Evolutionary conservation across 2,113 vertebrate genomes (phyloP).

Genomic region (Chloebia gouldiae): DNA sequence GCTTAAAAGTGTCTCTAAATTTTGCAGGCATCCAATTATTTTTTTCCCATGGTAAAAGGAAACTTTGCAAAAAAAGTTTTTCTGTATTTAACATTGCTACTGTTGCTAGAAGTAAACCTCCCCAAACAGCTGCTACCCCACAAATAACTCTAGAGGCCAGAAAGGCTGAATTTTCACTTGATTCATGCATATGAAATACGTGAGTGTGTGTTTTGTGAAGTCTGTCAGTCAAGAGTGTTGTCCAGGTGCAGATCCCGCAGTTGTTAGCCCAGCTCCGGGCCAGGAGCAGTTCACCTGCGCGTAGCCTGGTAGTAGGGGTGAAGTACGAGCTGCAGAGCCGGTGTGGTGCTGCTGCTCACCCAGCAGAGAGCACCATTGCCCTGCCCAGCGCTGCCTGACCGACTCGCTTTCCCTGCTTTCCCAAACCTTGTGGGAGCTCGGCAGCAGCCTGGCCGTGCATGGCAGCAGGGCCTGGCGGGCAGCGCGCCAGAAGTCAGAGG

Average conservation of each 20-base stretch:
- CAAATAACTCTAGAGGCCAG: not conserved
- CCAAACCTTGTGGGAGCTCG: not conserved
- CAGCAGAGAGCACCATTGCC: slow-evolving; percentile 76
- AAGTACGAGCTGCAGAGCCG: fast-evolving
- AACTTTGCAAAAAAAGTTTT: not conserved
- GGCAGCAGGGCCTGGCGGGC: not conserved
- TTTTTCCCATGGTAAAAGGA: not conserved
- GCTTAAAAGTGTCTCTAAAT: not conserved
- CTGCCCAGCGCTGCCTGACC: not conserved
- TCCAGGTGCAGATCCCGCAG: not conserved
- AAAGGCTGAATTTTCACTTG: not conserved
- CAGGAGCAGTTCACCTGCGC: not conserved
- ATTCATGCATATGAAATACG: not conserved
- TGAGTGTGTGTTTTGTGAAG: not conserved
- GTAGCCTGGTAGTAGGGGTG: not conserved
- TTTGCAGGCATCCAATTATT: not conserved
- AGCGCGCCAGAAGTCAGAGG: not conserved
- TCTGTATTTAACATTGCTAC: not conserved
- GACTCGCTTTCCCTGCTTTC: not conserved
- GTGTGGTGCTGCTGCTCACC: not conserved
- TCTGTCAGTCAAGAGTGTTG: not conserved
- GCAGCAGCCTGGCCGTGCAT: not conserved
- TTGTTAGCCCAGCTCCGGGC: fast-evolving
- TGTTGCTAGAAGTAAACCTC: not conserved
- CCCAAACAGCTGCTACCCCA: not conserved